phyloP scores from a whole-genome alignment of 2,888 invertebrate genomes.

The Netelia virgata region DNA sequence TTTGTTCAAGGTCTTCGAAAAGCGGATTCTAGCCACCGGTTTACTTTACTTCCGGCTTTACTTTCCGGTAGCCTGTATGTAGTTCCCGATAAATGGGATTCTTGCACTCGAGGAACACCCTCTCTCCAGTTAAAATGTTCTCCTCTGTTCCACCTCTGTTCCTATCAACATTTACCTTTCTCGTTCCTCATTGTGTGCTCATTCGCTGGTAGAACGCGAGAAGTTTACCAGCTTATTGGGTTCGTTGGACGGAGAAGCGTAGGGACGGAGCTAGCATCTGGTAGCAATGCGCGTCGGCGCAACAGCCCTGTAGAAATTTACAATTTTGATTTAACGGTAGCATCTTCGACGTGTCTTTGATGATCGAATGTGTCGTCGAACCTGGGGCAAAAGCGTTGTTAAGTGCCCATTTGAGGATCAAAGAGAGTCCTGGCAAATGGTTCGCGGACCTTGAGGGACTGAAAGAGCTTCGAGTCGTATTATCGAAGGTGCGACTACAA shows the following conservation, averaged over 20 bases:
- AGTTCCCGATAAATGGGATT: constrained; percentile 33
- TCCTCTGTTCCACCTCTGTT: constrained; percentile 9
- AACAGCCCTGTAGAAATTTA: neutral
- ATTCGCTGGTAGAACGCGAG: constrained; percentile 4
- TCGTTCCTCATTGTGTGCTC: constrained; percentile 12
- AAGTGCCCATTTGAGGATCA: constrained; percentile 9
- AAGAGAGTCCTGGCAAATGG: neutral
- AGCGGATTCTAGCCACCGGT: constrained; percentile 63
- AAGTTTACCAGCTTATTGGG: constrained; percentile 35
- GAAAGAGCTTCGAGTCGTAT: neutral
- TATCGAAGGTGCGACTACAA: neutral
- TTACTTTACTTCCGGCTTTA: too few relatives aligned
- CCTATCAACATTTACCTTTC: constrained; percentile 46
- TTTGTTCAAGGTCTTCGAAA: neutral
- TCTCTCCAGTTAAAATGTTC: constrained; percentile 1
- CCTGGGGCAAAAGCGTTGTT: neutral
- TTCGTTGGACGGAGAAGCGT: neutral
- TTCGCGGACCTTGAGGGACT: neutral
- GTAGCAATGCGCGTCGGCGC: neutral
- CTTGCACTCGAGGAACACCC: constrained; percentile 24
- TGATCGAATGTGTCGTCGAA: constrained; percentile 1
- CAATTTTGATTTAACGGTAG: neutral
- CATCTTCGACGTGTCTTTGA: constrained; percentile 1
- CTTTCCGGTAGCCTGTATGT: neutral
- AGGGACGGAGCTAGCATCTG: constrained; percentile 24